Base-by-base conservation (phyloP, 2,113 vertebrate species). In the Plecotus auritus region DNA sequence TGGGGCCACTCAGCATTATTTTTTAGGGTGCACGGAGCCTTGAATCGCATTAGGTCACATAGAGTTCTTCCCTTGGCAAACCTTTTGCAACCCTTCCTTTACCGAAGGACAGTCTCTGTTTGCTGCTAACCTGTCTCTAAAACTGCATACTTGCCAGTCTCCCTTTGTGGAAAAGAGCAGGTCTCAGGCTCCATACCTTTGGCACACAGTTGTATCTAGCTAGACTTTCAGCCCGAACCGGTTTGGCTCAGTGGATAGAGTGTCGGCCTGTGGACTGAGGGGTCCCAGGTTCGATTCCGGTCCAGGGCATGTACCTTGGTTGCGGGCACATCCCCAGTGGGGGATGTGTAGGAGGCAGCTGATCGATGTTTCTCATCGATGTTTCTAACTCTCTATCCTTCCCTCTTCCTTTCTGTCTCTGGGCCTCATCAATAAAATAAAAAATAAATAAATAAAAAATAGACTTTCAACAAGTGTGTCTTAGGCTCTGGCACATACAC, bases 41-140 rank as follows among this genome's bases (percentile, higher is more conserved):
- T 42, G 7, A 7, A 16, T 23, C 49, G 4, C 54, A 9, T 7
- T 0, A 0, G 45, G 73, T 56, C 51, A 32, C 11, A 0, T 0
- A 4, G 37, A 64, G 59, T 70, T 16, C 2, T 9, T 78, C 32
- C 35, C 26, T n/a, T 23, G 64, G 92, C 51, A 14, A 7, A 14
- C 5, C 16, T 37, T 61, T 23, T 17, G 1, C 0, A 26, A 28
- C 26, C 66, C 70, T 22, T 51, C 69, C n/a, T 54, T 22, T 35
- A 22, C 9, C n/a, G 4, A 0, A 35, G 14, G 35, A 54, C 40
- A 56, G 47, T 47, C 18, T 47, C 35, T 0, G 2, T 30, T 30
- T 32, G 40, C 42, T 12, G 59, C 84, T 54, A 23, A 37, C 45
- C 66, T n/a, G 1, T 56, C 49, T 49, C 47, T 14, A 83, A 77